Percentiles rank a stretch among this genome's conserved stretches.
phyloP scores from a whole-genome alignment of 2,888 invertebrate species.

The Acrobasis consociella region DNA sequence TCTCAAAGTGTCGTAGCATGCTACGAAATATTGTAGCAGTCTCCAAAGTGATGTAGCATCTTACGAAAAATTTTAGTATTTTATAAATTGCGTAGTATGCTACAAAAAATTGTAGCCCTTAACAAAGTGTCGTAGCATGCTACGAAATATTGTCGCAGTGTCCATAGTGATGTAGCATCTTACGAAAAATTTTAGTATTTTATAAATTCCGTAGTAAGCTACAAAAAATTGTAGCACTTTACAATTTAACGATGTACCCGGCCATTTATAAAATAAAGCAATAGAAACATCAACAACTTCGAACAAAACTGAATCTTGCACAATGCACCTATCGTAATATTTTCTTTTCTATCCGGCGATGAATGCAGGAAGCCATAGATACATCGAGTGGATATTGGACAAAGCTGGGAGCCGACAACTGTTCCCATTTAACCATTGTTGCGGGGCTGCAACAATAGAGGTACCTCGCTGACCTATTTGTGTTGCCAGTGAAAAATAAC shows the following conservation, averaged over 20 bases:
- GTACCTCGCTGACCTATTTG: slow-evolving; percentile 50
- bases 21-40: background rate
- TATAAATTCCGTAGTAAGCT: too few relatives aligned
- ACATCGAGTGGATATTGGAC: slow-evolving; percentile 66
- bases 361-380: slow-evolving; percentile 63
- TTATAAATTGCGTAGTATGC: too few relatives aligned
- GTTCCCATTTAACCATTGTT: slow-evolving; percentile 66
- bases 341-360: slow-evolving; percentile 53
- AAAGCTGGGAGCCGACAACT: slow-evolving; percentile 63
- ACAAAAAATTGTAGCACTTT: too few relatives aligned
- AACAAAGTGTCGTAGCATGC: too few relatives aligned
- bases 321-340: slow-evolving; percentile 42
- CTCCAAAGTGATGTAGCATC: background rate
- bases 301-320: slow-evolving; percentile 23
- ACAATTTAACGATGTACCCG: background rate
- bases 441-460: slow-evolving; percentile 44
- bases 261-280: slow-evolving; percentile 2
- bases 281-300: slow-evolving; percentile 3
- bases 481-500: slow-evolving; percentile 49
- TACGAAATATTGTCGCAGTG: too few relatives aligned
- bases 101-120: too few relatives aligned
- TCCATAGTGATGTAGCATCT: too few relatives aligned
- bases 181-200: too few relatives aligned
- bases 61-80: background rate
- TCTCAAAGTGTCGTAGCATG: background rate